Conservation (phyloP, 1,140 invertebrate genomes). For the Ganaspis sp. region DNA sequence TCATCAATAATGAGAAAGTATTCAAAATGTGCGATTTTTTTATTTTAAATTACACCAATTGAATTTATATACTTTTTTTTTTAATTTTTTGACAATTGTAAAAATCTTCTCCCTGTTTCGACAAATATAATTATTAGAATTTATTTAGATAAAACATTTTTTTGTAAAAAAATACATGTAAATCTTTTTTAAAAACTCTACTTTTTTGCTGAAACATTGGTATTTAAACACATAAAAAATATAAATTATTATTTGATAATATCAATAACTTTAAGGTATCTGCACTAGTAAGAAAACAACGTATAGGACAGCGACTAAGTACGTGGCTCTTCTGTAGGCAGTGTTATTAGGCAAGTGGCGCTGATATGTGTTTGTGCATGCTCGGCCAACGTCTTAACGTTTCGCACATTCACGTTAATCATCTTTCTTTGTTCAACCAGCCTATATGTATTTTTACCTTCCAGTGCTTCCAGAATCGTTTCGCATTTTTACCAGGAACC, state of each 20-base stretch:
- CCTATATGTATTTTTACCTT: not conserved
- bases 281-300: constrained; percentile 63
- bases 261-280: constrained; percentile 63
- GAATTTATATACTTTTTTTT: too few species aligned
- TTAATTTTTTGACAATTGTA: too few species aligned
- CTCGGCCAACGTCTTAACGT: constrained; percentile 33
- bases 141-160: too few species aligned
- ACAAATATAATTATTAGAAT: too few species aligned
- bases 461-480: not conserved
- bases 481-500: not conserved
- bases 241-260: constrained; percentile 49
- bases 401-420: not conserved
- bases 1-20: too few species aligned
- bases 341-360: constrained; percentile 69
- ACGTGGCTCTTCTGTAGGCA: constrained; percentile 69
- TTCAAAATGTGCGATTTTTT: too few species aligned
- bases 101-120: too few species aligned
- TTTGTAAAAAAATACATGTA: too few species aligned
- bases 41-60: too few species aligned
- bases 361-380: constrained; percentile 61
- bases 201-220: too few species aligned
- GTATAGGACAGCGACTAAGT: constrained; percentile 66
- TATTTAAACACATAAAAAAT: too few species aligned
- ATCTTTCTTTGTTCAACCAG: not conserved
- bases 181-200: too few species aligned